These are phyloP conservation scores for Melanchra persicariae DNA, from an alignment of 2,888 invertebrate species.

Conservation along the genomic window DNA sequence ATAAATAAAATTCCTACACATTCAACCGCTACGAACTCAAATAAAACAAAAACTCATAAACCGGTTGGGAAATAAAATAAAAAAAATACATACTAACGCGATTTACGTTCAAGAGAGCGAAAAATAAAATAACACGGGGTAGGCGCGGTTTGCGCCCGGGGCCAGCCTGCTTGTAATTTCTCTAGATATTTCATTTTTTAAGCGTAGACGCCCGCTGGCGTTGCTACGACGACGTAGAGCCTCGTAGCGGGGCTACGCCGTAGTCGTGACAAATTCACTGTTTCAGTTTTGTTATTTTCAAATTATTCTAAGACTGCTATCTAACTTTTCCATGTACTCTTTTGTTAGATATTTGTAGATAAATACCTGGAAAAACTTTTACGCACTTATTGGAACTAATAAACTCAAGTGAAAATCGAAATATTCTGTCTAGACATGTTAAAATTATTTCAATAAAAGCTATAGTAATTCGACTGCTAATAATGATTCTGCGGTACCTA, in stretches of 20 bases:
- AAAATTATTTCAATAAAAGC: neutral
- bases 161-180: conserved; percentile 85
- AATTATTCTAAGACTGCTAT: conserved; percentile 32
- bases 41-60: conserved; percentile 80
- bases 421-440: conserved; percentile 19
- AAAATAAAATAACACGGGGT: conserved; percentile 89
- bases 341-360: neutral
- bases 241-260: conserved; percentile 80
- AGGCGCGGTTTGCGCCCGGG: conserved; percentile 86
- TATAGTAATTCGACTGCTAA: neutral
- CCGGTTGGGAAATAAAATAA: conserved; percentile 68
- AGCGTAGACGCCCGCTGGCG: conserved; percentile 83
- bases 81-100: conserved; percentile 71
- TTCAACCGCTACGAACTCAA: conserved; percentile 66
- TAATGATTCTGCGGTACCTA: conserved; percentile 4
- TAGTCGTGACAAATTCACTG: conserved; percentile 70
- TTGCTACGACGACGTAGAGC: conserved; percentile 81
- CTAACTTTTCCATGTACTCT: conserved; percentile 22
- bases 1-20: conserved; percentile 69
- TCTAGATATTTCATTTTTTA: conserved; percentile 88
- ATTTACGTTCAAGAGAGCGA: conserved; percentile 85
- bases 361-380: neutral
- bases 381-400: neutral
- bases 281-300: conserved; percentile 63
- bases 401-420: neutral